These are phyloP conservation scores for Elgonia sp. DNA, from an alignment of 2,888 invertebrate species.

Conservation along the genomic window DNA sequence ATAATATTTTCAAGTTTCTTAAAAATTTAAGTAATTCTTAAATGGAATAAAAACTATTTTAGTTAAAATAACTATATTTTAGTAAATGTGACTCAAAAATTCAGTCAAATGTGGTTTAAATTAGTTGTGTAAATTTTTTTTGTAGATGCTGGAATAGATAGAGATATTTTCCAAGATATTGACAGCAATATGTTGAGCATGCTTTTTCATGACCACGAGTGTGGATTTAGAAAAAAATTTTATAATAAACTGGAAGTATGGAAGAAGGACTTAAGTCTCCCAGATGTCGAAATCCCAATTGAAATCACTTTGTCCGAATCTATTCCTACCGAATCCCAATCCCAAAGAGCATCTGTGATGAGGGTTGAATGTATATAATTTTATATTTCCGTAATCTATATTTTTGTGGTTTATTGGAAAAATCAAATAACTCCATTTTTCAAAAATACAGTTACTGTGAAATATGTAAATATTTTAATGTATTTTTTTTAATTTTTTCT, in stretches of 20 bases:
- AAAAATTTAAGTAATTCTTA: no score
- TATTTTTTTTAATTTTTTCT: no score
- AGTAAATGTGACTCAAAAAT: slow-evolving; percentile 16
- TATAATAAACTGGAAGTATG: slow-evolving; percentile 43
- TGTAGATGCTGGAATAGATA: slow-evolving; percentile 61
- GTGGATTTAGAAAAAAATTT: slow-evolving; percentile 60
- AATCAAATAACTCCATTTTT: no score
- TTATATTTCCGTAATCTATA: slow-evolving; percentile 14
- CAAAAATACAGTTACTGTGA: no score
- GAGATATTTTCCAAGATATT: slow-evolving; percentile 56
- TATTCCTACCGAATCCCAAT: slow-evolving; percentile 19
- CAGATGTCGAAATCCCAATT: slow-evolving; percentile 18
- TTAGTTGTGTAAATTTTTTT: slow-evolving; percentile 32
- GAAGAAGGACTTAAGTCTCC: slow-evolving; percentile 36
- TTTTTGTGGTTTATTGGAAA: no score
- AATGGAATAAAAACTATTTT: no score
- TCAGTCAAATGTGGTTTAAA: no score
- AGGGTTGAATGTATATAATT: slow-evolving; percentile 35
- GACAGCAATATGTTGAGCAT: slow-evolving; percentile 43
- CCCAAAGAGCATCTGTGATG: slow-evolving; percentile 24
- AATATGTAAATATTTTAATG: no score
- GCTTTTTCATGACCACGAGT: slow-evolving; percentile 52
- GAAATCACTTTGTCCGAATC: slow-evolving; percentile 17
- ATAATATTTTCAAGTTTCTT: no score
- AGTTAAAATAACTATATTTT: slow-evolving; percentile 35